Evolutionary conservation across 2,113 vertebrate genomes (phyloP).

Genomic region (Pachycephala philippinensis): DNA sequence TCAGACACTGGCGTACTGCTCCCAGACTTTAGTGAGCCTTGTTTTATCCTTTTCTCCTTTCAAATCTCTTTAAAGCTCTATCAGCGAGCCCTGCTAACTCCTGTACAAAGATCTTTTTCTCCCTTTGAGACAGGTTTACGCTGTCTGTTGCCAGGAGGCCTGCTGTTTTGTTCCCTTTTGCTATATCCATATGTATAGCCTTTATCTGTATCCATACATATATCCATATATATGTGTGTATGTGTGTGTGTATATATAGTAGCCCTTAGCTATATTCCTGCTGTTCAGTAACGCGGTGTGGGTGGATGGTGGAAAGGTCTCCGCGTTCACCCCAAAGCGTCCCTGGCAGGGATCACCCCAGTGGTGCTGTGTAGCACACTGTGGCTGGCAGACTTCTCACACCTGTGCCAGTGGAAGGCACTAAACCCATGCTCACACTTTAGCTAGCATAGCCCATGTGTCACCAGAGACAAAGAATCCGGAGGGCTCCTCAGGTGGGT

Average conservation of each 20-base stretch:
- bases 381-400: no score
- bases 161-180: background rate
- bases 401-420: no score
- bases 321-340: no score
- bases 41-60: background rate
- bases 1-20: rapidly evolving
- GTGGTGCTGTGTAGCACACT: no score
- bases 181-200: background rate
- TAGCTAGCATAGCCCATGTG: no score
- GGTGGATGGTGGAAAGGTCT: no score
- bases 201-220: background rate
- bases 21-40: background rate
- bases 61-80: background rate
- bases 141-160: background rate
- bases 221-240: background rate
- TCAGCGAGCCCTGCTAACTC: background rate
- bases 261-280: background rate
- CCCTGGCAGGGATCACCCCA: no score
- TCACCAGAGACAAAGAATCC: no score
- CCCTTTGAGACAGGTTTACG: background rate
- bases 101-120: background rate
- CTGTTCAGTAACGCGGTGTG: no score
- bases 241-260: no score
- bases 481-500: no score
- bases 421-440: no score